Evolutionary conservation across 1,140 invertebrate genomes (phyloP).

Genomic region (Anadara kagoshimensis): DNA sequence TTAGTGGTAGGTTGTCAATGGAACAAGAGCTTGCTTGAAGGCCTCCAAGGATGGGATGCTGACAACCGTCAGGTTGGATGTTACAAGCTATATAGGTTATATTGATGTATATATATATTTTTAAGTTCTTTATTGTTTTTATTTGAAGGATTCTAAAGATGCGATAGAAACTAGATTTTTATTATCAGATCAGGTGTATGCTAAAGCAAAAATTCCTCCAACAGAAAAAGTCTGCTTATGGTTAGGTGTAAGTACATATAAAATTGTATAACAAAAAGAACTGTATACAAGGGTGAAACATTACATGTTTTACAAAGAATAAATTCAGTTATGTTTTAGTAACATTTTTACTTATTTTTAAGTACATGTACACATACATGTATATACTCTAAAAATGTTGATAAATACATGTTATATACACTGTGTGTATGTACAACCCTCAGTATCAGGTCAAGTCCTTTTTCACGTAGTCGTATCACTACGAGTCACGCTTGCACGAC

Average conservation of each 20-base stretch:
- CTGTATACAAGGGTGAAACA: conserved; percentile 92
- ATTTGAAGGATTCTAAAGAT: conserved; percentile 71
- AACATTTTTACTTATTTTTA: no score
- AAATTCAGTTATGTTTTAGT: conserved; percentile 92
- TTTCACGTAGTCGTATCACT: no score
- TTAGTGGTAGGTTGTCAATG: no score
- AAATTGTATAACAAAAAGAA: conserved; percentile 96
- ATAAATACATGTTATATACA: no score
- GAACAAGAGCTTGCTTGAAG: no score
- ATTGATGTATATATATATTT: conserved; percentile 73
- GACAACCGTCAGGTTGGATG: no score
- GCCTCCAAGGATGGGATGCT: no score
- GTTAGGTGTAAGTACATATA: conserved; percentile 90
- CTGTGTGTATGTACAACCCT: no score
- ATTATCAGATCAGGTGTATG: conserved; percentile 95
- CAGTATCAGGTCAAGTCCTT: no score
- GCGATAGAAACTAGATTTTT: conserved; percentile 92
- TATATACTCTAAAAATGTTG: no score
- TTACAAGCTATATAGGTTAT: background rate
- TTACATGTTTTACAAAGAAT: conserved; percentile 93
- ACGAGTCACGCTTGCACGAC: no score
- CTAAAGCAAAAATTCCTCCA: conserved; percentile 89
- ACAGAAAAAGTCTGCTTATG: conserved; percentile 97
- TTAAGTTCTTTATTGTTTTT: background rate
- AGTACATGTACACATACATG: no score